Percentiles rank a stretch among this genome's conserved stretches.
These are phyloP conservation scores for Caenorhabditis wallacei DNA, from an alignment of 2,888 invertebrate genomes.

Conservation along the genomic window DNA sequence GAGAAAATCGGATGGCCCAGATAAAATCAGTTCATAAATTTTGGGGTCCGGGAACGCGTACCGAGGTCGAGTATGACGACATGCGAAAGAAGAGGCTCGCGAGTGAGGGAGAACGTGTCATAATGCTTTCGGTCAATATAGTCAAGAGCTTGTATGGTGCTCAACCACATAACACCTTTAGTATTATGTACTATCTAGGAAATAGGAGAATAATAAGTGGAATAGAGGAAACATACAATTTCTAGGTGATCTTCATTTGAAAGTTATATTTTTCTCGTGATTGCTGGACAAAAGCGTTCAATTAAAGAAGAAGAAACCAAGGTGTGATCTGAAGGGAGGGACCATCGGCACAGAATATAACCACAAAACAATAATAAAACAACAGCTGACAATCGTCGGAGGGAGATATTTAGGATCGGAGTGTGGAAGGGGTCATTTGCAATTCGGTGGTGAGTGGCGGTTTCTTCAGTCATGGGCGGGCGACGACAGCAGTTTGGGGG, in stretches of 20 bases:
- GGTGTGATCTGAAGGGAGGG: slow-evolving; percentile 33
- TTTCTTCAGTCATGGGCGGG: slow-evolving; percentile 43
- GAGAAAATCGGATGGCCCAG: slow-evolving; percentile 14
- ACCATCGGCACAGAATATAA: slow-evolving; percentile 38
- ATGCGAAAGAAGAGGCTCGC: slow-evolving; percentile 35
- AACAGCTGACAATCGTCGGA: slow-evolving; percentile 52
- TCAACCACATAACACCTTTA: slow-evolving; percentile 47
- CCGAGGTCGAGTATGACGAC: slow-evolving; percentile 47
- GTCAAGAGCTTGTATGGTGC: slow-evolving; percentile 51
- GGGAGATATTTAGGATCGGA: slow-evolving; percentile 25
- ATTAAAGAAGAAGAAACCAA: neutral
- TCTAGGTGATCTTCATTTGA: no score
- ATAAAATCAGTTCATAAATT: slow-evolving; percentile 65
- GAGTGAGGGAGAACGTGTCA: slow-evolving; percentile 35
- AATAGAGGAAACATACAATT: no score
- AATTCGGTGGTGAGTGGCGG: slow-evolving; percentile 49
- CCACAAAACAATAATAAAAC: slow-evolving; percentile 60
- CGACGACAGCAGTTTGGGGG: slow-evolving; percentile 60
- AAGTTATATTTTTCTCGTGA: neutral
- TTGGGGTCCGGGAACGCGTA: slow-evolving; percentile 17
- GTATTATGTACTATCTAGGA: slow-evolving; percentile 25
- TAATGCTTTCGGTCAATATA: slow-evolving; percentile 59
- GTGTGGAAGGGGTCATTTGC: slow-evolving; percentile 50
- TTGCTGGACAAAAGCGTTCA: neutral
- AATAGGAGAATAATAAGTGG: neutral